These are phyloP conservation scores for Cottus gobio DNA, from an alignment of 2,113 vertebrate genomes.

Conservation along the genomic window DNA sequence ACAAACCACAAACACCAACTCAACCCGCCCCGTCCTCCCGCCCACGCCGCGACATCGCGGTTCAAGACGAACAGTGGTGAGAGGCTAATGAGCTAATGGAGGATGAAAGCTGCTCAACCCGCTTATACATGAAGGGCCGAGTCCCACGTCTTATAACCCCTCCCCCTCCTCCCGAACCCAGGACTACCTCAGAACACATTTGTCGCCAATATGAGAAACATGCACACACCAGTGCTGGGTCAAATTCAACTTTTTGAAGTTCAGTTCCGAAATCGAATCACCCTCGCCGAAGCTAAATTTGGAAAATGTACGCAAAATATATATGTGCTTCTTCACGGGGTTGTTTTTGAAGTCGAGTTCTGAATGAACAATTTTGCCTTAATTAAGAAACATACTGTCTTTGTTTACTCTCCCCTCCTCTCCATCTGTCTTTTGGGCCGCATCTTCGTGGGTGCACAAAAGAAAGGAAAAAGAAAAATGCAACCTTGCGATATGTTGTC, in stretches of 20 bases:
- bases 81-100: constrained; percentile 41
- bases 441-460: not conserved
- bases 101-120: not conserved
- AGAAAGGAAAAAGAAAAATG: not conserved
- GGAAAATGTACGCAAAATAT: not conserved
- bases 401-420: constrained; percentile 2
- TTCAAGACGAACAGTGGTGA: not conserved
- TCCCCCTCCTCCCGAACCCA: constrained; percentile 40
- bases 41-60: not conserved
- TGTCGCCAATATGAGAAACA: not conserved
- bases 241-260: not conserved
- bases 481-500: not conserved
- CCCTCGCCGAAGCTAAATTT: not conserved
- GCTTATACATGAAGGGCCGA: not conserved
- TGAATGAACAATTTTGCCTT: constrained; percentile 56
- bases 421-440: not conserved
- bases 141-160: constrained; percentile 4
- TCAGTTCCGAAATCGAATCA: not conserved
- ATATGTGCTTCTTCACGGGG: not conserved
- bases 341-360: not conserved
- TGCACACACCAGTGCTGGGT: not conserved
- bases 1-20: constrained; percentile 15
- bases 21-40: not conserved
- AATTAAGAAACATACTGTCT: constrained; percentile 36
- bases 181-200: constrained; percentile 79